Evolutionary conservation across 2,888 invertebrate genomes (phyloP), one percentile per base, ranked within the genome.

Genomic region (Anthophora plumipes): DNA sequence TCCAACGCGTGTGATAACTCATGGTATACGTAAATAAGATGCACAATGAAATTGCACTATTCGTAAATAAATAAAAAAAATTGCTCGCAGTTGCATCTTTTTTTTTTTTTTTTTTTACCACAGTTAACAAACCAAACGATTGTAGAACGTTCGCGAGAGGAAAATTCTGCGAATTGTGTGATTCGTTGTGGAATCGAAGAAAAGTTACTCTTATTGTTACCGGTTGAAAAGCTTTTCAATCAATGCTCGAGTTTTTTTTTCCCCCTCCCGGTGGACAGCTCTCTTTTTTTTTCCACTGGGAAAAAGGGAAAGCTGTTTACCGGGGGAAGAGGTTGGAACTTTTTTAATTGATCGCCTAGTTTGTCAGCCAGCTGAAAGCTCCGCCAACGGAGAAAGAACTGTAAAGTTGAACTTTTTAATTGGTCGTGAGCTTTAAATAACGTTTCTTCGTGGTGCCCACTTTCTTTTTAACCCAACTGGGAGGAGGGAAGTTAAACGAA

Each of bases 281-380:
- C 31, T 31, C 31, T 31, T 4, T 31, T 11, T 39, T 60, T 22
- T 0, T 9, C n/a, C 0, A 11, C n/a, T 1, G 6, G 1, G 25
- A 8, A 20, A 20, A 37, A 63, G 63, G 5, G 52, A 63, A 43
- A 46, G 55, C 54, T 55, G 71, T 63, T 70, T 70, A 25, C 41
- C 20, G 14, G 22, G n/a, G n/a, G n/a, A n/a, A n/a, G 41, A 52
- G 61, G 72, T 39, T 43, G 61, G 14, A 60, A 63, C 14, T 55
- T 55, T 63, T 61, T 72, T 55, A 66, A 66, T 66, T n/a, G 57
- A 72, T 54, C 39, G 31, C 22, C 4, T 25, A 25, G 61, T 25
- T 74, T 68, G 31, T 60, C 54, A 31, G 25, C 12, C 31, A 4
- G 43, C 6, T 20, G 17, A 37, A 5, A 39, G 48, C 39, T 22